These are phyloP conservation scores for Erynnis tages DNA, from an alignment of 2,888 invertebrate species.

Conservation along the genomic window DNA sequence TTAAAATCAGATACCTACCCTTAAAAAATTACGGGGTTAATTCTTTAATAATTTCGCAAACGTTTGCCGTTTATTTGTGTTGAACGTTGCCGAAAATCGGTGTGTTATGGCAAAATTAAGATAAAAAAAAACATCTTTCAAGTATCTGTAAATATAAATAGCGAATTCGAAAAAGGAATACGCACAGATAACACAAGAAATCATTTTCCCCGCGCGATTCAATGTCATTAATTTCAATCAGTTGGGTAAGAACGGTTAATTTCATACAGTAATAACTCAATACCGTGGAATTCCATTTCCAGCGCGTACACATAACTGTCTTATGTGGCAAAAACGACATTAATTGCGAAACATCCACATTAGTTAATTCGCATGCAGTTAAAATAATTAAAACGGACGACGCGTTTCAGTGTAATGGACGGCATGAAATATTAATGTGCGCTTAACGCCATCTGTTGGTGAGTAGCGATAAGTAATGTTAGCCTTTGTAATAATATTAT, in stretches of 20 bases:
- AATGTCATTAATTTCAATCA: conserved; percentile 13
- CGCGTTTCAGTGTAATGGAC: conserved; percentile 37
- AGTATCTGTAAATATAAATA: too few species aligned
- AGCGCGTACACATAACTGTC: conserved; percentile 22
- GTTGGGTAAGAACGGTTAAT: conserved; percentile 3
- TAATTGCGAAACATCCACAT: conserved; percentile 37
- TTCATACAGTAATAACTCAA: conserved; percentile 34
- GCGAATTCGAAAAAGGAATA: too few species aligned
- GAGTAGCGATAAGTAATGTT: conserved; percentile 47
- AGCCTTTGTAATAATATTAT: too few species aligned
- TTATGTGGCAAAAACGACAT: conserved; percentile 30
- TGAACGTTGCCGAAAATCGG: too few species aligned
- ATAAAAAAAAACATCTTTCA: too few species aligned
- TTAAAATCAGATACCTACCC: too few species aligned
- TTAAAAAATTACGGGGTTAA: too few species aligned
- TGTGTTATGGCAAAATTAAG: too few species aligned
- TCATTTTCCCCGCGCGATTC: neutral
- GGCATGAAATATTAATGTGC: conserved; percentile 24
- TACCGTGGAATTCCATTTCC: conserved; percentile 26
- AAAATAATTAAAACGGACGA: conserved; percentile 52
- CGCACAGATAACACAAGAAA: neutral
- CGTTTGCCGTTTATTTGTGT: too few species aligned
- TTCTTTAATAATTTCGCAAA: too few species aligned
- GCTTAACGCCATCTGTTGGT: conserved; percentile 56
- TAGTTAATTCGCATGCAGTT: conserved; percentile 46